Evolutionary conservation across 2,797 vertebrate genomes (phyloP), one percentile per base, ranked within the genome.

Genomic region (Heterohyrax brucei): DNA sequence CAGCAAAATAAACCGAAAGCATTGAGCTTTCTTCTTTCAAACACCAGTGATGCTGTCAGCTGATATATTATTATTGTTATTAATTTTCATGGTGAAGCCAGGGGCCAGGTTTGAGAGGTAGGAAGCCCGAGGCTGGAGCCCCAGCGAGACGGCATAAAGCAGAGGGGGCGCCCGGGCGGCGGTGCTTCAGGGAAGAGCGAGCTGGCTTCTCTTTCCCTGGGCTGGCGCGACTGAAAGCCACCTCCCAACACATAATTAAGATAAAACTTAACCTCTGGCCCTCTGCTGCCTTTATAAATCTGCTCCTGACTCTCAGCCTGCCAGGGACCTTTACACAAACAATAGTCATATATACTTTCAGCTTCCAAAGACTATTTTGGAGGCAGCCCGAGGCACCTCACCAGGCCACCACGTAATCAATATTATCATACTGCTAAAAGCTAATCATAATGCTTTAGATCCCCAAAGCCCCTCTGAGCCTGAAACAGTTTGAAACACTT

Each of bases 401-500:
- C 73, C 10, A 70, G 10, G 14, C 28, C 80, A 81, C 82, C 30
- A 18, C 7, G 61, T 39, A 90, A 96, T 97, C 96, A 93, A 97
- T 96, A 93, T 95, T 62, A 96, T 92, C 93, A 90, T 56, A 68
- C 2, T 22, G 70, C 66, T 96, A 90, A 96, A 93, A 96, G 95
- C 84, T 95, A 93, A 94, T 95, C 91, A 88, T 85, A 91, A 91
- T 89, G 77, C 89, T 73, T 97, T 70, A 94, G 93, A 96, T 94
- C 95, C 93, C 94, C 95, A 94, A 96, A 97, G 78, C 78, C 64
- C 64, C 87, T 97, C 93, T 97, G 87, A 96, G 78, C 70, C 64
- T 94, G 76, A 97, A 92, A 94, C 84, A 87, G 89, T 93, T 97
- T 95, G 95, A 84, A 96, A 93, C 70, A 50, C 95, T 95, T 95